A percentile compares a stretch with the other conserved stretches of the same genome.
phyloP scores from a whole-genome alignment of 2,888 invertebrate species.

The Cephus spinipes region DNA sequence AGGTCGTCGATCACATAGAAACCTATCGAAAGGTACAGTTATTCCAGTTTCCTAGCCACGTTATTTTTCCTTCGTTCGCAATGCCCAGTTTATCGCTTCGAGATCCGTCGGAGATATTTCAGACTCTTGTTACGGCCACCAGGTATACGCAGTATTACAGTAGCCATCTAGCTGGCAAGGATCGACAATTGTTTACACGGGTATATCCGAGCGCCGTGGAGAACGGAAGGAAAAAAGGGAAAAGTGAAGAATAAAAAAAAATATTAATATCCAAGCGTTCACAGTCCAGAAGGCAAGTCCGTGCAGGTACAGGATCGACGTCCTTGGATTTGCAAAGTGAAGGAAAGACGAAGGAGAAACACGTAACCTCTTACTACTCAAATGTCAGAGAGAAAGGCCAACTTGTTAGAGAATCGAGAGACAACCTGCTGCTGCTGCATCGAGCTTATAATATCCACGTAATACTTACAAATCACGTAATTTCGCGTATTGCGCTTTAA shows the following conservation, averaged over 20 bases:
- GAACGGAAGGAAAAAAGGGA: neutral
- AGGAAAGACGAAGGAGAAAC: neutral
- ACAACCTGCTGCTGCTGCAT: neutral
- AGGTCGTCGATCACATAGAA: neutral
- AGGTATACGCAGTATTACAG: neutral
- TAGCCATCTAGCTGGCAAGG: neutral
- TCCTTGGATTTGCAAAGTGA: constrained; percentile 3
- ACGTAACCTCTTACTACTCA: constrained; percentile 34
- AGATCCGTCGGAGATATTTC: neutral
- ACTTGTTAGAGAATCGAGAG: constrained; percentile 21
- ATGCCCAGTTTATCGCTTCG: neutral
- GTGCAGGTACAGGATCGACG: neutral
- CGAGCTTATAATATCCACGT: neutral
- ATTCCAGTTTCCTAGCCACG: neutral
- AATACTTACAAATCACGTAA: neutral
- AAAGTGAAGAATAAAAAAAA: neutral
- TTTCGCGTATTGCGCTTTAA: neutral
- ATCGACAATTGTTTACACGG: neutral
- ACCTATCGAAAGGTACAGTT: neutral
- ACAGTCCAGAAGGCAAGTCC: neutral
- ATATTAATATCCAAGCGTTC: neutral
- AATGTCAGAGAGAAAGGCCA: constrained; percentile 50
- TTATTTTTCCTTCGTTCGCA: neutral
- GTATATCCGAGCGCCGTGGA: neutral
- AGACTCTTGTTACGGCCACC: neutral